Evolutionary conservation across 2,113 vertebrate genomes (phyloP).

Genomic region (Himantopus leucocephalus): DNA sequence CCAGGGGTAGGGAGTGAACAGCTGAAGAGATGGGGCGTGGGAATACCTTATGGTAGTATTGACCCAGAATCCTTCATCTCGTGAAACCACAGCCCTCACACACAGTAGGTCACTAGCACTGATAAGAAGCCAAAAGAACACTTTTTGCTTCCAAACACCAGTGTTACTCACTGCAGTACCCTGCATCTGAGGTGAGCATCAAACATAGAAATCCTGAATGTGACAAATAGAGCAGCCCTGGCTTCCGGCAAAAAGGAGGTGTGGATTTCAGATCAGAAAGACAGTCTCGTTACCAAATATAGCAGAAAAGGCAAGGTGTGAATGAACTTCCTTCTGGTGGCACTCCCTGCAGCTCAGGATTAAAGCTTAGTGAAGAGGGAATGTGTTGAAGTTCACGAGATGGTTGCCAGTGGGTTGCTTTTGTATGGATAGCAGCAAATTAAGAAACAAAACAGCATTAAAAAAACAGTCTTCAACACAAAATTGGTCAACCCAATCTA

Average conservation of each 20-base stretch:
- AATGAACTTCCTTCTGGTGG: slow-evolving; percentile 25
- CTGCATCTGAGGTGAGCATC: background rate
- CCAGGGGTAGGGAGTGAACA: background rate
- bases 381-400: background rate
- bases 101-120: background rate
- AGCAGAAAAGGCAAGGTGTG: background rate
- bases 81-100: background rate
- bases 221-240: background rate
- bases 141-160: background rate
- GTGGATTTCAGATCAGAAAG: background rate
- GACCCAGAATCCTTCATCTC: background rate
- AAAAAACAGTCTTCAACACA: background rate
- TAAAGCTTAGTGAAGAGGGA: background rate
- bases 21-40: background rate
- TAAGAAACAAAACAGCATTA: background rate
- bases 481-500: background rate
- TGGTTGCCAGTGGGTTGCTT: background rate
- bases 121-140: background rate
- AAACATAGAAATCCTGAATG: background rate
- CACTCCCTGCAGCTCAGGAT: background rate
- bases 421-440: background rate
- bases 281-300: background rate
- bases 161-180: background rate
- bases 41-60: background rate
- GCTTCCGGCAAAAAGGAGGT: background rate